Base-by-base conservation (phyloP, 2,113 vertebrate species). In the Tonatia bakeri region DNA sequence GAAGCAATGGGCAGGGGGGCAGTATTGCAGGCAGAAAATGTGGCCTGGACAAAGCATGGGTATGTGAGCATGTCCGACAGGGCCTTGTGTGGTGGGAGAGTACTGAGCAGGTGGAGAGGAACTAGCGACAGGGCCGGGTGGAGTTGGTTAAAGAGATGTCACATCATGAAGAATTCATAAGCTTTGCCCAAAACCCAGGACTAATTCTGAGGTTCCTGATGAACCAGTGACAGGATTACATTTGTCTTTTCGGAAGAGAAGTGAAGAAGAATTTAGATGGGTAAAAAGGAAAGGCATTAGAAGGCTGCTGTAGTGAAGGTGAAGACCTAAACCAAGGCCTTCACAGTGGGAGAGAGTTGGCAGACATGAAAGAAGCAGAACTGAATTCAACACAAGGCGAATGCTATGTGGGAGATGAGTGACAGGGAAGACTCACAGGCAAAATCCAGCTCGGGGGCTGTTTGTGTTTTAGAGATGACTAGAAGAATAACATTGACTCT, bases 231-330 rank as follows among this genome's bases (percentile, higher is more conserved):
- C 19, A 9, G 59, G 22, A 65, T 36, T 52, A 85, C 70, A 43
- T 87, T 26, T 87, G 26, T 64, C 20, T 65, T 50, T 85, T 59
- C n/a, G 17, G 47, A 89, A 70, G 5, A 93, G 43, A 28, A 87
- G 40, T 40, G 40, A 64, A 69, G 65, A 92, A 90, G 40, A 87
- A 77, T 33, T 61, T 16, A 91, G 70, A 59, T 81, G 33, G 16
- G 15, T 80, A 69, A 86, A 40, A 90, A 92, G 43, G 15, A 0
- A 15, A 91, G 24, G 5, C 38, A 7, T 59, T 67, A 92, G 33
- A 61, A 84, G 19, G 13, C 17, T 50, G 3, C 31, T 38, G 88
- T 7, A 65, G 50, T 70, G 65, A 90, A 96, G 17, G 14, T 56
- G 59, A 82, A 72, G 36, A 79, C 36, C 36, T 54, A 79, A 43